Base-by-base conservation (phyloP, 2,113 vertebrate species). In the Romanogobio albipinnatus region DNA sequence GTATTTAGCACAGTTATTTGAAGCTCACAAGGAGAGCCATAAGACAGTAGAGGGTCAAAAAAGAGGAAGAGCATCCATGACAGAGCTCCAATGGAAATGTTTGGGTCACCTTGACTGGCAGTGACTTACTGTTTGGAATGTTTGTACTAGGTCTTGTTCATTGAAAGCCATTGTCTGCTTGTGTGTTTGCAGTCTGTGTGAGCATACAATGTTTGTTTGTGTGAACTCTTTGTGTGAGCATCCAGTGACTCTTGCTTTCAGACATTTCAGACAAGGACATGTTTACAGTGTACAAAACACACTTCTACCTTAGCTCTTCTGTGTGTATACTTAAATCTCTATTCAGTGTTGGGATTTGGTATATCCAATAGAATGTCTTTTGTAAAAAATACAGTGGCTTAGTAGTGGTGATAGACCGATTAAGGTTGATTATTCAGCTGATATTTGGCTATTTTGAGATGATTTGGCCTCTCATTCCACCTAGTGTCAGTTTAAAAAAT, bases 1-100 rank as follows among this genome's bases (percentile, higher is more conserved):
- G 92, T 93, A 94, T 94, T 92, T 93, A 83, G 77, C 92, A 93
- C 82, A 85, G 85, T 85, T 83, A 86, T 45, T 91, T 76, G 79
- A 92, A 76, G 22, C 9, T 58, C 36, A 58, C 10, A 78, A 45
- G 15, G 51, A 53, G 17, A 56, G 53, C 15, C 51, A 7, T 15
- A 56, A 19, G 24, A 68, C 5, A 80, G 43, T 84, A 9, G 53
- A 22, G 45, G 77, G 66, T 59, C 76, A 76, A 53, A 14, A 62
- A 47, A 70, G 47, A 22, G 61, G 51, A 43, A 66, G 9, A 26
- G 33, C 8, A 19, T 51, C 43, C 80, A 45, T 81, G 64, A 76
- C 51, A 47, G 84, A 68, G 49, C 24, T n/a, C 26, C 76, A 58
- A 24, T 66, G 53, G 53, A 61, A 22, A 51, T 78, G 74, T 45